Percentiles rank a stretch among this genome's conserved stretches.
Evolutionary conservation across 2,113 vertebrate species (phyloP).

Genomic region (Pseudois nayaur): DNA sequence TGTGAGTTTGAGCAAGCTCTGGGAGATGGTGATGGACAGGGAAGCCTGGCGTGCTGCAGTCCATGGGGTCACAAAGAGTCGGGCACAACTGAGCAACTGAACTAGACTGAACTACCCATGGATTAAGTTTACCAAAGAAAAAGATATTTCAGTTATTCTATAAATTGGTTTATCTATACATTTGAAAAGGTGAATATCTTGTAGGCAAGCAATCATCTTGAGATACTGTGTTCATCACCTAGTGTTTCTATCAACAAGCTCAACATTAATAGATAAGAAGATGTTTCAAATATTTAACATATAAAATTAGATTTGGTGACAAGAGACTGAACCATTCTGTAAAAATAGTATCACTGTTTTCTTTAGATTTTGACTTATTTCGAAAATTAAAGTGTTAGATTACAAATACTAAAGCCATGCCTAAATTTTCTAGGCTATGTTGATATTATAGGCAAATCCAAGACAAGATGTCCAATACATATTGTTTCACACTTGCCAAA

Average conservation of each 20-base stretch:
- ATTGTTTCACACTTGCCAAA: not conserved
- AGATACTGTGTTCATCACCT: not conserved
- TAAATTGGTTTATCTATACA: not conserved
- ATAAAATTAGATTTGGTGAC: not conserved
- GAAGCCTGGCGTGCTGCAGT: accelerated
- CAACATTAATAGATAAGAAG: not conserved
- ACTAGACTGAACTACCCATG: not conserved
- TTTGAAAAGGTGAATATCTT: not conserved
- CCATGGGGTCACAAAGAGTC: not conserved
- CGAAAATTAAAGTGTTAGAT: not conserved
- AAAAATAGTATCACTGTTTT: not conserved
- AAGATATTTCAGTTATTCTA: not conserved
- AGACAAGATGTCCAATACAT: not conserved
- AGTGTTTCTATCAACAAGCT: not conserved
- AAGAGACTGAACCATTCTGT: not conserved
- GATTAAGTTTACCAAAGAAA: not conserved
- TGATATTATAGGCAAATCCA: not conserved
- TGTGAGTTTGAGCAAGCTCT: not conserved
- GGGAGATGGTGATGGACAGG: not conserved
- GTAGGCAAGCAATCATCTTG: not conserved
- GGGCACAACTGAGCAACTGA: not conserved
- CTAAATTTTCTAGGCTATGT: not conserved
- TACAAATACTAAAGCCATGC: not conserved
- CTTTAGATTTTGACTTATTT: not conserved
- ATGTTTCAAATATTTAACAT: not conserved